phyloP scores from a whole-genome alignment of 1,140 invertebrate genomes.

The Drosophila pallidifrons region DNA sequence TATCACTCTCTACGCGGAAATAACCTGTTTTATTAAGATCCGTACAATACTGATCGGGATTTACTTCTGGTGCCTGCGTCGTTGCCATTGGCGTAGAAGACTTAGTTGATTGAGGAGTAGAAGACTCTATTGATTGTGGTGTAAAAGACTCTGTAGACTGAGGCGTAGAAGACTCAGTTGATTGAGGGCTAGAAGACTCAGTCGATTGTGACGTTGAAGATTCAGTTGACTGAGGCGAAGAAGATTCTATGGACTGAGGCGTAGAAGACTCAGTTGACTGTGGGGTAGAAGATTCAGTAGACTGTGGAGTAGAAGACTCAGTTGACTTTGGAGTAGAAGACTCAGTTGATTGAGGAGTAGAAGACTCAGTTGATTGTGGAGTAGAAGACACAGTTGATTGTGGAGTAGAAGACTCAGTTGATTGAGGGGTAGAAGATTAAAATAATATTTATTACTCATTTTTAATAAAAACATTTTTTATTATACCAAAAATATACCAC shows the following conservation, averaged over 20 bases:
- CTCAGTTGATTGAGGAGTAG: too few relatives aligned
- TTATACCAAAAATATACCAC: too few relatives aligned
- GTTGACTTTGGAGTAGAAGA: too few relatives aligned
- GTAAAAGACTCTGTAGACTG: conserved; percentile 26
- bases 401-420: neutral
- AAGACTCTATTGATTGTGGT: neutral
- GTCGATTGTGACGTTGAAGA: neutral
- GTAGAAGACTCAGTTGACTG: conserved; percentile 12
- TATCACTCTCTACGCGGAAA: conserved; percentile 50
- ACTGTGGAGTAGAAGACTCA: too few relatives aligned
- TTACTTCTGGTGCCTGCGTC: conserved; percentile 18
- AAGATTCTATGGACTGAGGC: conserved; percentile 5
- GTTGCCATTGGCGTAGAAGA: conserved; percentile 16
- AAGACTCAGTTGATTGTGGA: too few relatives aligned
- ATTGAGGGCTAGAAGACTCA: neutral
- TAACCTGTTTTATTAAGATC: conserved; percentile 43
- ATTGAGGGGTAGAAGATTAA: too few relatives aligned
- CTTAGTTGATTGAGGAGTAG: conserved; percentile 16
- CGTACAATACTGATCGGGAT: conserved; percentile 48
- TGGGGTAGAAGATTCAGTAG: neutral
- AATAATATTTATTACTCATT: too few relatives aligned
- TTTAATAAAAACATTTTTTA: too few relatives aligned
- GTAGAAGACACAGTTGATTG: too few relatives aligned
- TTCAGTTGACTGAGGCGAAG: neutral
- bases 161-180: conserved; percentile 27